Conservation (phyloP, 2,797 vertebrate species). For the Calcarius lapponicus region DNA sequence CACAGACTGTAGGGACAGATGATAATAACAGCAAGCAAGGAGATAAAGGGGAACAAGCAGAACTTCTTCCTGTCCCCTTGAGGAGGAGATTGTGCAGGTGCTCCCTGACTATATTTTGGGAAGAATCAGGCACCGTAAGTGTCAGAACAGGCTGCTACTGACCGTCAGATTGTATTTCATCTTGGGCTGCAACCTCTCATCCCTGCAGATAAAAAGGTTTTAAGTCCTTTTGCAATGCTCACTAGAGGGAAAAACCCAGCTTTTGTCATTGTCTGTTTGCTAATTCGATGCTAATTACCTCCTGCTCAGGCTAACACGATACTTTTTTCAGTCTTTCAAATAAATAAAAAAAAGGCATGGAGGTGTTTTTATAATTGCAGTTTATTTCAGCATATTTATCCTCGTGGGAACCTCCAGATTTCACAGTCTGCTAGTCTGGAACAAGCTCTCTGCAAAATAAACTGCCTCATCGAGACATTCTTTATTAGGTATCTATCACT, state of each 20-base stretch:
- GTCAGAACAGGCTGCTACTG: background rate
- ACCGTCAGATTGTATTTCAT: background rate
- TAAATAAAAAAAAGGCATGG: background rate
- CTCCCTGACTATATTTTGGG: background rate
- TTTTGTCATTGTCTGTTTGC: background rate
- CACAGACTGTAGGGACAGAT: background rate
- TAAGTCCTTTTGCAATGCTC: background rate
- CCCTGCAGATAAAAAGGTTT: background rate
- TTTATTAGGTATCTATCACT: constrained; percentile 64
- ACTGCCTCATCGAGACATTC: constrained; percentile 46
- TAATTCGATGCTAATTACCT: background rate
- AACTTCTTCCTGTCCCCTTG: background rate
- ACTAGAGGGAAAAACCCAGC: background rate
- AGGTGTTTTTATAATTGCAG: constrained; percentile 34
- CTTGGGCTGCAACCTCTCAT: background rate
- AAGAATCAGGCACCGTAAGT: background rate
- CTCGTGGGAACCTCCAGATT: constrained; percentile 44
- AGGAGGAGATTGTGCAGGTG: background rate
- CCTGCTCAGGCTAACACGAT: background rate
- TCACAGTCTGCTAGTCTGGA: constrained; percentile 52
- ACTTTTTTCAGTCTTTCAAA: background rate
- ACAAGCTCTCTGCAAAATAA: constrained; percentile 51
- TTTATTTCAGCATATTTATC: constrained; percentile 59
- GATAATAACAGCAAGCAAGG: background rate
- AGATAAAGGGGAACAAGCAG: background rate